phyloP scores from a whole-genome alignment of 2,888 invertebrate species.

The Acrobasis repandana region DNA sequence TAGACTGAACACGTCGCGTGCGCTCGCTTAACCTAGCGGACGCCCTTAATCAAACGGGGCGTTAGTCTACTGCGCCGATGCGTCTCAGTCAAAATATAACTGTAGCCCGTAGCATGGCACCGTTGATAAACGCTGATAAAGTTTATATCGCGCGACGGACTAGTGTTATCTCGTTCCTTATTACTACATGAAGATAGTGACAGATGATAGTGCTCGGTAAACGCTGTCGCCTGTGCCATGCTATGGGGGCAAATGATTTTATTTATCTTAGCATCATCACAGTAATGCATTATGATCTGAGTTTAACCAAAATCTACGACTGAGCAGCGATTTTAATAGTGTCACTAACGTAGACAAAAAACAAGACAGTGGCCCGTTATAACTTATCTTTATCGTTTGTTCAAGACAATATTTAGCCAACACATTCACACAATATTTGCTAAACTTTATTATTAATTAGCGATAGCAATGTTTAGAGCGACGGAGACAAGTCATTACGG shows the following conservation, averaged over 20 bases:
- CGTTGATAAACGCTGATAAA: too few species aligned
- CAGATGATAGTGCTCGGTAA: too few species aligned
- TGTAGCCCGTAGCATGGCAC: too few species aligned
- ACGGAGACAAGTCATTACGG: not conserved
- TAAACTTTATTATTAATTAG: not conserved
- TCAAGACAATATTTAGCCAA: not conserved
- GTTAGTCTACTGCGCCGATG: not conserved
- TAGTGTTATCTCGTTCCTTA: too few species aligned
- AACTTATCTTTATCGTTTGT: not conserved
- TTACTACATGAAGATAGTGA: too few species aligned
- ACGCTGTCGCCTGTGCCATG: too few species aligned
- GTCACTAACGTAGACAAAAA: not conserved
- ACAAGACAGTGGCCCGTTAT: not conserved
- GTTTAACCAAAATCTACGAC: not conserved
- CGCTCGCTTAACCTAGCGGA: too few species aligned
- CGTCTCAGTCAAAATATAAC: not conserved
- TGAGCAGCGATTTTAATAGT: not conserved
- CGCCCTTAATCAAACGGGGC: conserved; percentile 19
- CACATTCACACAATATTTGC: not conserved
- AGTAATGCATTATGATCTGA: too few species aligned
- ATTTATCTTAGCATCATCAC: too few species aligned
- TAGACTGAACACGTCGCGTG: too few species aligned
- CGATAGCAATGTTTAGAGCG: not conserved
- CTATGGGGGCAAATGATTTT: too few species aligned
- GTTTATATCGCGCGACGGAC: too few species aligned